Base-by-base conservation (phyloP, 2,888 invertebrate species). In the Cephonodes hylas region DNA sequence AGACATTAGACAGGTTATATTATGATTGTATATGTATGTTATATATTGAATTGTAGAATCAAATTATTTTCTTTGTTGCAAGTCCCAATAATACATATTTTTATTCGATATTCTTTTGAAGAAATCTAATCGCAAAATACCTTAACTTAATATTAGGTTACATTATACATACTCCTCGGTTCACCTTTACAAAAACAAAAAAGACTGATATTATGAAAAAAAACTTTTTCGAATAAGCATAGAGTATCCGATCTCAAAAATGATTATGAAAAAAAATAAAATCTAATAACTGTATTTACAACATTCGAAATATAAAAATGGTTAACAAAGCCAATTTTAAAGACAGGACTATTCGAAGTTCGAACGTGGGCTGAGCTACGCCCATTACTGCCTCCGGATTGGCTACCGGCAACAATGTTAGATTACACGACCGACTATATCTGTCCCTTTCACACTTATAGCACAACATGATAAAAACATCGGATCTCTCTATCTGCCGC, bases 371-470 rank as follows among this genome's bases (percentile, higher is more conserved):
- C 42, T 25, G 62, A 42, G 42, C 58, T 62, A 58, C 89, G 89
- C 89, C 89, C 86, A 85, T 83, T 62, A 67, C 75, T 68, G 80
- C 81, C 70, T 80, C 82, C 82, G 84, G 77, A 89, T 91, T 91
- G 91, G 89, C 89, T 88, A 86, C 88, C 73, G 79, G 72, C 77
- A 74, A 76, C 76, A 73, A 71, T 77, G 79, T 80, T 81, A 77
- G 80, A 73, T 72, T 70, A 70, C 70, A 70, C 69, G 69, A 74
- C 68, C 68, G 82, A 77, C 73, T 74, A 80, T 75, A 73, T 66
- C 79, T 67, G 69, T 88, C 90, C 73, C 77, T 70, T 67, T 90
- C 80, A 65, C 74, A 65, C 86, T 13, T 68, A 69, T 22, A n/a
- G 61, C 62, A 64, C 67, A 66, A 58, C 59, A 61, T 56, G 63